Evolutionary conservation across 2,888 invertebrate species (phyloP).

Genomic region (Brachylomia viminalis): DNA sequence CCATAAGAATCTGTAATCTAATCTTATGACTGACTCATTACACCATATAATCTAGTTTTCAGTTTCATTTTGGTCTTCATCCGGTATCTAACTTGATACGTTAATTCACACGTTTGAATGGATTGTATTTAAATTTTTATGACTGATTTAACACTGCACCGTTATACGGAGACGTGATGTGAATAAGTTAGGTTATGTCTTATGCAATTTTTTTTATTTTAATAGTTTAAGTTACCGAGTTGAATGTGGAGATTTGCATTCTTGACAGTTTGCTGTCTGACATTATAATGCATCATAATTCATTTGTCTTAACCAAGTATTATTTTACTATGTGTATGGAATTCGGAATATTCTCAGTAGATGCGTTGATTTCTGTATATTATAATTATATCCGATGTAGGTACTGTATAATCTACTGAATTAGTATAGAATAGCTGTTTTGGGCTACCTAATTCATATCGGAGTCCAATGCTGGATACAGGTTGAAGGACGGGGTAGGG

Average conservation of each 20-base stretch:
- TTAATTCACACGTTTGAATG: constrained; percentile 1
- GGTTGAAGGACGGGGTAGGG: no score
- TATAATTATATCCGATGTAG: not conserved
- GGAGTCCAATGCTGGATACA: not conserved
- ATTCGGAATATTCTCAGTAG: not conserved
- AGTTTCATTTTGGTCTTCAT: constrained; percentile 47
- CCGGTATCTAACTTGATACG: constrained; percentile 33
- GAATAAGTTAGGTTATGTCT: constrained; percentile 31
- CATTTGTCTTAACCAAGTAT: not conserved
- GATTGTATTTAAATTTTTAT: constrained; percentile 67
- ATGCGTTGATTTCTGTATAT: not conserved
- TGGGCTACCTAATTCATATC: not conserved
- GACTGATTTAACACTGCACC: constrained; percentile 27
- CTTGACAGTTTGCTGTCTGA: not conserved
- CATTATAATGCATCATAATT: not conserved
- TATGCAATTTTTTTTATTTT: constrained; percentile 30
- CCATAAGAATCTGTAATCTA: constrained; percentile 45
- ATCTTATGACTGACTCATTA: constrained; percentile 43
- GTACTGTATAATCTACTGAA: not conserved
- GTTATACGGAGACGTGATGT: constrained; percentile 28
- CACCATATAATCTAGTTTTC: constrained; percentile 25
- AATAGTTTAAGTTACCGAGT: not conserved
- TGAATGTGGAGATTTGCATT: constrained; percentile 2
- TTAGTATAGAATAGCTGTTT: not conserved
- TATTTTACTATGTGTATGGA: not conserved